phyloP scores from a whole-genome alignment of 2,888 invertebrate genomes.

The Idaea dimidiata region DNA sequence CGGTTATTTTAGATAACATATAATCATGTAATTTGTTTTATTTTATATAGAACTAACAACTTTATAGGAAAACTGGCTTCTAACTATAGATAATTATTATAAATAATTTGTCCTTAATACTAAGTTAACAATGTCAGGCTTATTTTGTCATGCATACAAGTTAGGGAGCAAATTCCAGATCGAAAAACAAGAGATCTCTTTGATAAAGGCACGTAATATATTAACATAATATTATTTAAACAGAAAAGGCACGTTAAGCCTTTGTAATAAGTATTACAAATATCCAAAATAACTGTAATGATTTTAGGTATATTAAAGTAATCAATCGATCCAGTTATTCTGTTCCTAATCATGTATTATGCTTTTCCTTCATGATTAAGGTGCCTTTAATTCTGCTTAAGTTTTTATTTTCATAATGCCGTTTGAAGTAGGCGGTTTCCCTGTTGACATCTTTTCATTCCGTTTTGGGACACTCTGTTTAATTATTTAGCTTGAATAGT shows the following conservation, averaged over 20 bases:
- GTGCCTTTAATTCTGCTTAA: not conserved
- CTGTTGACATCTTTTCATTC: no score
- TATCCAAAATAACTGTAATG: no score
- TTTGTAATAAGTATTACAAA: no score
- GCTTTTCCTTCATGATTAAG: no score
- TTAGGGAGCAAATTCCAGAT: constrained; percentile 13
- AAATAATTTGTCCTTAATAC: not conserved
- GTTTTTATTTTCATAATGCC: not conserved
- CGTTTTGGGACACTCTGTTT: not conserved
- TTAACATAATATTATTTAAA: no score
- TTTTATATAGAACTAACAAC: not conserved
- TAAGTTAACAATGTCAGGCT: not conserved
- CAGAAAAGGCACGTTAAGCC: no score
- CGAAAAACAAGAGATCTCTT: constrained; percentile 16
- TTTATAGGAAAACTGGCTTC: not conserved
- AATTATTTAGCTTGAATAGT: not conserved
- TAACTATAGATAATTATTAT: not conserved
- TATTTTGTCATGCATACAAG: not conserved
- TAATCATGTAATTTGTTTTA: not conserved
- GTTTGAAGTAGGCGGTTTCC: no score
- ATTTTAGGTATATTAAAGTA: no score
- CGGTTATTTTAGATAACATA: not conserved
- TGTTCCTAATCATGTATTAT: no score
- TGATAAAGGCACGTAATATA: not conserved
- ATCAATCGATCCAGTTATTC: no score